Evolutionary conservation across 35 echinoderm and acorn worm genomes (phyloP).

Genomic region (Lytechinus pictus): DNA sequence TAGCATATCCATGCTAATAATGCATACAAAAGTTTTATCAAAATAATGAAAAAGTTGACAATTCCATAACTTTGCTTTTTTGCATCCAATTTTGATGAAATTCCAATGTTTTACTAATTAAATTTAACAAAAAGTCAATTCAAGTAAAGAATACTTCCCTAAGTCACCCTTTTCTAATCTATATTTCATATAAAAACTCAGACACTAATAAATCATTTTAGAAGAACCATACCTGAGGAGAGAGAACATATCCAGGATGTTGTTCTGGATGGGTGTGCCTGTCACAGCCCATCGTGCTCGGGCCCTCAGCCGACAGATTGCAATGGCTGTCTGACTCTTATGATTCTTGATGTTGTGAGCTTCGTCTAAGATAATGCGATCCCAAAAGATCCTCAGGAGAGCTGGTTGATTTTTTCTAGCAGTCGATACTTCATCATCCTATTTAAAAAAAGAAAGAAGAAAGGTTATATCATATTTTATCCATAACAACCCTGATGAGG

Average conservation of each 20-base stretch:
- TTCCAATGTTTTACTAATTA: too few species aligned
- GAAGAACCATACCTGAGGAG: constrained; percentile 73
- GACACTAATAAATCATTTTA: not conserved
- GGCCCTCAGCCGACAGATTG: constrained; percentile 79
- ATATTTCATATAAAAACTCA: too few species aligned
- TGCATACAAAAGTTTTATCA: too few species aligned
- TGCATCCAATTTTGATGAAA: too few species aligned
- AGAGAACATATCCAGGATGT: constrained; percentile 96
- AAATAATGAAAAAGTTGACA: too few species aligned
- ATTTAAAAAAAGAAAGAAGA: not conserved
- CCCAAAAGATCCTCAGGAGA: constrained; percentile 77
- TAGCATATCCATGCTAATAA: too few species aligned
- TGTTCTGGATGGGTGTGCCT: constrained; percentile 97
- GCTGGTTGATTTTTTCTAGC: constrained; percentile 46
- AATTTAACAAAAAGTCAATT: too few species aligned
- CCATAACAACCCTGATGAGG: too few species aligned
- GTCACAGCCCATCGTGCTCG: constrained; percentile 93
- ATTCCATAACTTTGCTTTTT: too few species aligned
- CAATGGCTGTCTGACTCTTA: constrained; percentile 86
- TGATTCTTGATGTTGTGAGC: constrained; percentile 97
- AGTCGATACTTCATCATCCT: not conserved
- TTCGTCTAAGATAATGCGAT: constrained; percentile 89
- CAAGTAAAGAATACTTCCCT: too few species aligned
- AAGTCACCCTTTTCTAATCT: too few species aligned
- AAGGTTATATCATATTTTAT: too few species aligned